Conservation (phyloP, 2,113 vertebrate species). For the Brachypodius melanocephalos region DNA sequence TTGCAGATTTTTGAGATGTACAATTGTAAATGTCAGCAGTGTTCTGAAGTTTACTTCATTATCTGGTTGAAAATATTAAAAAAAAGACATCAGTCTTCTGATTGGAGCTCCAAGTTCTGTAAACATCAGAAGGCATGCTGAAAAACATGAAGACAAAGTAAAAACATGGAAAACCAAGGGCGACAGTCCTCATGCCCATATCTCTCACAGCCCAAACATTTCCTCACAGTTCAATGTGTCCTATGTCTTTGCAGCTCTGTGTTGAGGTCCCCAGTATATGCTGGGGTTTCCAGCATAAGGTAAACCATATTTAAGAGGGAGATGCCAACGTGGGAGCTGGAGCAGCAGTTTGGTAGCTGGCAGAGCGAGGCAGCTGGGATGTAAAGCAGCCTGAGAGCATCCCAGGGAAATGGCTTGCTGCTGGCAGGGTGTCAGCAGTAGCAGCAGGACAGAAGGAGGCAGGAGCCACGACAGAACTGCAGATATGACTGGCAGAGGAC, state of each 20-base stretch:
- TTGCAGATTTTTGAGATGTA: not conserved
- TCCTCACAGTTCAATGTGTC: not conserved
- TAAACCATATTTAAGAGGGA: not conserved
- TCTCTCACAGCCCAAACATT: not conserved
- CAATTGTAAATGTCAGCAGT: not conserved
- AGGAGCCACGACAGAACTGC: not conserved
- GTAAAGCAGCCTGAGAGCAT: not conserved
- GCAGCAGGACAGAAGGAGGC: constrained; percentile 8
- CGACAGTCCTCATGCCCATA: not conserved
- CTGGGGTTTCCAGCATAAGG: not conserved
- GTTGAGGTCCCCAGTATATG: not conserved
- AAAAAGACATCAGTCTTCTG: too few species aligned
- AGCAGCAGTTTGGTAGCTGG: not conserved
- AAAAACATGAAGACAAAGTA: too few species aligned
- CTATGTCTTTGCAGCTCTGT: not conserved
- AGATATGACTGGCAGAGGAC: not conserved
- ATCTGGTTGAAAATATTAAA: not conserved
- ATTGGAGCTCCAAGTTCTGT: too few species aligned
- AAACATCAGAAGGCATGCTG: too few species aligned
- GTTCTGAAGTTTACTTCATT: not conserved
- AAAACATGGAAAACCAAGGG: too few species aligned
- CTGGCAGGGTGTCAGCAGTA: constrained; percentile 8
- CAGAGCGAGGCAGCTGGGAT: not conserved
- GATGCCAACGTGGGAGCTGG: not conserved
- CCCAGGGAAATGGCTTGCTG: not conserved